Base-by-base conservation (phyloP, 53 echinoderm and acorn worm genomes). In the Echinarachnius parma region DNA sequence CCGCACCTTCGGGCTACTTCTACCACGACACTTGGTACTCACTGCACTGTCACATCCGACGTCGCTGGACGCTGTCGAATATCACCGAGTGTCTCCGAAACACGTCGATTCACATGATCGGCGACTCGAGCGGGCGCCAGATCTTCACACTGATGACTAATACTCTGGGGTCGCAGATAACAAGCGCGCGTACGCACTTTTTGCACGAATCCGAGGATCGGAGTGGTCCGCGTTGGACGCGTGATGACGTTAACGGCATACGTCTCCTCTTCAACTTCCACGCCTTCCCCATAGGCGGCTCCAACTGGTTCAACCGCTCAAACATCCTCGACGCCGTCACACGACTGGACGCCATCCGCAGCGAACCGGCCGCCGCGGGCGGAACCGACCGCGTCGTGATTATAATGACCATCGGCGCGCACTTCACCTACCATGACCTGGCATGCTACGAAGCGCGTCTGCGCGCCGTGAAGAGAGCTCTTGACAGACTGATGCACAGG, bases 1-100 rank as follows among this genome's bases (percentile, higher is more conserved):
- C 57, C 34, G 34, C 49, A 11, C 55, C 57, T 0, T 36, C 74
- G 33, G 74, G 74, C 5, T 72, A 72, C 74, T 72, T 56, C 74
- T 72, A 72, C n/a, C 56, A 56, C 5, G 74, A 72, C 53, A 72
- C 74, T 2, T 72, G 74, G 74, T 72, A 56, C 55, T 72, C 74
- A 20, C 57, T 72, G 23, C 74, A 72, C 34, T 72, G 74, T 11
- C 55, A 45, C 36, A 72, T 72, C 26, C 36, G 57, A 15, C 34
- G 74, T 15, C 55, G 55, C 9, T 72, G 74, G 74, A 22, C 18
- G 1, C 14, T 37, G 2, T 5, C 7, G 2, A 72, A 72, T 13
- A n/a, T 56, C 9, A 23, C 74, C 10, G 21, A 31, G 10, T 72
- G 74, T 23, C 57, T 72, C 1, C 23, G 33, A 5, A 55, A 72